Percentiles rank a stretch among this genome's conserved stretches.
Conservation (phyloP, 2,797 vertebrate species). For the Falco concolor region DNA sequence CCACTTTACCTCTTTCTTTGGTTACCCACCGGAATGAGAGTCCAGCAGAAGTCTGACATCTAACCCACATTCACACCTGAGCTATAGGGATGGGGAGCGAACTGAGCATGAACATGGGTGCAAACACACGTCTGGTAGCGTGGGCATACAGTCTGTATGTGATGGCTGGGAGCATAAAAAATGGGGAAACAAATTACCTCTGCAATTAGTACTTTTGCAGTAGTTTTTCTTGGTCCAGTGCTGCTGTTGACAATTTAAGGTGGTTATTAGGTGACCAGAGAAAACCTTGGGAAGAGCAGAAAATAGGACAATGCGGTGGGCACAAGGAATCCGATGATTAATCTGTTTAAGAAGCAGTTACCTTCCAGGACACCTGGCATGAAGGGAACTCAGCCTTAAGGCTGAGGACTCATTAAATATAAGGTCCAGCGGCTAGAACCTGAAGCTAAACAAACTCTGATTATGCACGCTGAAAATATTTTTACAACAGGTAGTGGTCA, state of each 20-base stretch:
- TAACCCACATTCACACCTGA: neutral
- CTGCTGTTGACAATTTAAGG: neutral
- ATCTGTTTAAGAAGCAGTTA: neutral
- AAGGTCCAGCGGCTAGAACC: neutral
- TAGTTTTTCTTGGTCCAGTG: neutral
- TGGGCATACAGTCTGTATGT: accelerated
- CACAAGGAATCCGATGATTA: neutral
- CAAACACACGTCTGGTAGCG: accelerated
- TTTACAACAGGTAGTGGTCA: neutral
- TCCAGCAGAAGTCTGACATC: no score
- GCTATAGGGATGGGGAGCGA: neutral
- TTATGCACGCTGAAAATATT: neutral
- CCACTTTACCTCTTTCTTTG: neutral
- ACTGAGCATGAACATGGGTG: accelerated
- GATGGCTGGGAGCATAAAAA: neutral
- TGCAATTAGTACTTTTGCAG: neutral
- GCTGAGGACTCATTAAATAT: neutral
- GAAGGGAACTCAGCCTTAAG: neutral
- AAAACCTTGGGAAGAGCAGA: neutral
- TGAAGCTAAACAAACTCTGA: neutral
- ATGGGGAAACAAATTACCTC: neutral
- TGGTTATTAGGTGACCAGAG: neutral
- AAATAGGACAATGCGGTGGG: neutral
- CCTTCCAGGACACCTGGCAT: neutral
- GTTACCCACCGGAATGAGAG: neutral